A percentile compares a stretch with the other conserved stretches of the same genome.
phyloP scores from a whole-genome alignment of 2,113 vertebrate genomes.

The Larimichthys crocea region DNA sequence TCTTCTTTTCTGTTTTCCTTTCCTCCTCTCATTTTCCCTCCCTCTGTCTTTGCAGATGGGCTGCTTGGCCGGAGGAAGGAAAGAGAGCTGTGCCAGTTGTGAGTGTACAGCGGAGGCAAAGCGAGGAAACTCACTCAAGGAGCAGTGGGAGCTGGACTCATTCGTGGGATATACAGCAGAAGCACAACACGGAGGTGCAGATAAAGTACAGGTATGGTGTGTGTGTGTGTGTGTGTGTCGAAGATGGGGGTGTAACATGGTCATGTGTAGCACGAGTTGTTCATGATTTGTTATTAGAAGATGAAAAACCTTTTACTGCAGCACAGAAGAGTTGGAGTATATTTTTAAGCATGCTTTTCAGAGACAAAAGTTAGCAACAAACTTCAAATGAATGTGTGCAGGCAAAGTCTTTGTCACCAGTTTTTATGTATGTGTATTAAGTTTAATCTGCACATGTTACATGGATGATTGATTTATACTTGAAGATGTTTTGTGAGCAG shows the following conservation, averaged over 20 bases:
- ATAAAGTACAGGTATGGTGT: constrained; percentile 72
- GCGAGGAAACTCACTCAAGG: constrained; percentile 46
- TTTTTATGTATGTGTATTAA: not conserved
- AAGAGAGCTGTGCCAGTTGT: constrained; percentile 68
- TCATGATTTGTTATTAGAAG: not conserved
- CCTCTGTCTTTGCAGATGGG: constrained; percentile 67
- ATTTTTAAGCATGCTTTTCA: not conserved
- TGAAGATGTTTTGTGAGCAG: not conserved
- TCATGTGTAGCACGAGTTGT: not conserved
- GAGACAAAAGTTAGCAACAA: constrained; percentile 11
- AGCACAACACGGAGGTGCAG: constrained; percentile 36
- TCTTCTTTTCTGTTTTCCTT: constrained; percentile 35
- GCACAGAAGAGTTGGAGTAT: not conserved
- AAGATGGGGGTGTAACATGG: not conserved
- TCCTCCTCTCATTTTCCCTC: constrained; percentile 29
- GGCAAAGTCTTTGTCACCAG: not conserved
- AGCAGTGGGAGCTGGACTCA: constrained; percentile 37
- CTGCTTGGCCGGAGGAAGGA: constrained; percentile 62
- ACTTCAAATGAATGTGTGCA: not conserved
- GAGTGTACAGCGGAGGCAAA: constrained; percentile 46
- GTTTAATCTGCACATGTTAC: not conserved
- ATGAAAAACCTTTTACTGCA: not conserved
- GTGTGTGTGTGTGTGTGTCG: constrained; percentile 30
- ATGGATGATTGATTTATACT: not conserved
- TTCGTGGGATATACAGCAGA: constrained; percentile 47